phyloP scores from a whole-genome alignment of 1,140 invertebrate genomes.

The Patella vulgata region DNA sequence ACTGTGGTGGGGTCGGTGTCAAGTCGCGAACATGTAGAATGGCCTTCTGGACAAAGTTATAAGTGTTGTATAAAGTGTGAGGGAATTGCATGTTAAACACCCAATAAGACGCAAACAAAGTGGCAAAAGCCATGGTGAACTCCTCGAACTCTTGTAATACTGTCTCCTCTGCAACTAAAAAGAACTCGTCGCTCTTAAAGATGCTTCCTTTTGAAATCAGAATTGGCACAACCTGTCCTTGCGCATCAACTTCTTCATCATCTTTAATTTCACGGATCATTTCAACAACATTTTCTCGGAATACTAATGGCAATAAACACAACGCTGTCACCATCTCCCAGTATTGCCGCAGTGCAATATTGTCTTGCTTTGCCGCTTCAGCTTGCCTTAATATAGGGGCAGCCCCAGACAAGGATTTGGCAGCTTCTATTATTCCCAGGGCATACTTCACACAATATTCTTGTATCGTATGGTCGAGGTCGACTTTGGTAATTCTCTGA shows the following conservation, averaged over 20 bases:
- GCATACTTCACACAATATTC: slow-evolving; percentile 59
- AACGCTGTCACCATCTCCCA: slow-evolving; percentile 63
- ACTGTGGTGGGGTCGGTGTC: slow-evolving; percentile 46
- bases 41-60: slow-evolving; percentile 60
- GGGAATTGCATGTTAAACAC: slow-evolving; percentile 64
- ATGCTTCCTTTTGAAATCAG: slow-evolving; percentile 56
- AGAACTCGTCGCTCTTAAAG: slow-evolving; percentile 60
- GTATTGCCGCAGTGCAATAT: slow-evolving; percentile 54
- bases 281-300: slow-evolving; percentile 58
- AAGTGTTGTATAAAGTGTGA: slow-evolving; percentile 54
- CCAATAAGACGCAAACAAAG: slow-evolving; percentile 60
- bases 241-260: slow-evolving; percentile 53
- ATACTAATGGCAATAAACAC: slow-evolving; percentile 54
- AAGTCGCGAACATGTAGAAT: slow-evolving; percentile 52
- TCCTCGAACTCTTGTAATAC: slow-evolving; percentile 62
- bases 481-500: slow-evolving; percentile 55
- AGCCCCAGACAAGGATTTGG: slow-evolving; percentile 44
- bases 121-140: slow-evolving; percentile 60
- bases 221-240: slow-evolving; percentile 59
- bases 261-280: slow-evolving; percentile 59
- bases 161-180: slow-evolving; percentile 59
- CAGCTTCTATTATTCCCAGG: slow-evolving; percentile 48
- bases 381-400: slow-evolving; percentile 50
- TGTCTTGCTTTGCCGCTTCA: slow-evolving; percentile 54
- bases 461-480: slow-evolving; percentile 59